Evolutionary conservation across 1,140 invertebrate genomes (phyloP).

Genomic region (Pseudomyrmex concolor): DNA sequence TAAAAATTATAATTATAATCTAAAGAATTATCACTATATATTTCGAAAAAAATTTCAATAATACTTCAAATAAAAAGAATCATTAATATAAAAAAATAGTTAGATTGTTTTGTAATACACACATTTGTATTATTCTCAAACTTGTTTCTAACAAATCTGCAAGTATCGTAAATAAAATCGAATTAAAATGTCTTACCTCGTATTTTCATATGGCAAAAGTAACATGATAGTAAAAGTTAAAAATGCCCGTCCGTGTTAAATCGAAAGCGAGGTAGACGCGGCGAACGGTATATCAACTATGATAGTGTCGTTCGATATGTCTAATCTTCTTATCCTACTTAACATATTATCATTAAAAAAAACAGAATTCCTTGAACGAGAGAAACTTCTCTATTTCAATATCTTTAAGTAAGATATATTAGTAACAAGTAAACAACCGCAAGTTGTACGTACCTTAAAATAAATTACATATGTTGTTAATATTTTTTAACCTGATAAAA

Average conservation of each 20-base stretch:
- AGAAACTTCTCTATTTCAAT: background rate
- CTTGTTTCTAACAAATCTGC: constrained; percentile 27
- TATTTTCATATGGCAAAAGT: constrained; percentile 18
- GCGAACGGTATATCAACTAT: background rate
- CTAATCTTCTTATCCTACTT: background rate
- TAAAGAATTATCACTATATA: background rate
- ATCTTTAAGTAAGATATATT: constrained; percentile 34
- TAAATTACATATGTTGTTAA: background rate
- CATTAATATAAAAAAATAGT: too few species aligned
- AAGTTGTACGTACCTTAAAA: constrained; percentile 9
- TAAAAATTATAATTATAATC: too few species aligned
- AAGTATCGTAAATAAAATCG: constrained; percentile 33
- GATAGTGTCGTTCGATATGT: background rate
- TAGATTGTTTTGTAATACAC: constrained; percentile 14
- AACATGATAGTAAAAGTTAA: constrained; percentile 34
- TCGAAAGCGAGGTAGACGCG: background rate
- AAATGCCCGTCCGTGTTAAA: constrained; percentile 9
- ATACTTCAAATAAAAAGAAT: too few species aligned
- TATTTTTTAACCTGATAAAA: constrained; percentile 3
- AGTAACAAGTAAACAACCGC: constrained; percentile 32
- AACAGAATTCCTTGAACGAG: background rate
- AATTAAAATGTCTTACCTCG: constrained; percentile 38
- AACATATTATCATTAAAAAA: constrained; percentile 14
- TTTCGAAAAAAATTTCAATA: background rate
- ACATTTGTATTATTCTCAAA: too few species aligned